phyloP scores from a whole-genome alignment of 1,140 invertebrate genomes.

The Drosophila azteca region DNA sequence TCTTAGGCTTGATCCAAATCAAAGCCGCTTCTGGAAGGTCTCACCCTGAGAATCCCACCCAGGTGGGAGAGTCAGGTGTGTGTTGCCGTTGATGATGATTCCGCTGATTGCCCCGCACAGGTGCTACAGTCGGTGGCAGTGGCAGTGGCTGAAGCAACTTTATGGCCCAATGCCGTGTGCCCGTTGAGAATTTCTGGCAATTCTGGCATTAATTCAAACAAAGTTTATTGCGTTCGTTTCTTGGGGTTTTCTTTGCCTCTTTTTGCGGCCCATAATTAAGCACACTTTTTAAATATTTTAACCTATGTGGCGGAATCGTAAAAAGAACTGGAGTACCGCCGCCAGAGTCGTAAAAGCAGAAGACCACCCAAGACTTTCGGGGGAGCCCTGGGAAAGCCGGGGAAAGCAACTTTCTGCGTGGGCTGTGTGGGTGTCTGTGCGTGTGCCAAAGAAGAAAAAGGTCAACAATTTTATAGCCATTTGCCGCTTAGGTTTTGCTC shows the following conservation, averaged over 20 bases:
- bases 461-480: constrained; percentile 75
- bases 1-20: too few species aligned
- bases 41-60: constrained; percentile 31
- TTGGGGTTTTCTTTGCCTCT: constrained; percentile 12
- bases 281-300: constrained; percentile 77
- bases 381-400: constrained; percentile 11
- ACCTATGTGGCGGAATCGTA: constrained; percentile 64
- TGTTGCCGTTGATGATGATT: constrained; percentile 11
- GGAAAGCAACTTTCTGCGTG: neutral
- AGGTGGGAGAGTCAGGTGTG: neutral
- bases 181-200: constrained; percentile 49
- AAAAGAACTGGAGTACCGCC: constrained; percentile 62
- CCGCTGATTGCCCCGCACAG: constrained; percentile 15
- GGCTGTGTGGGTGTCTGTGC: neutral
- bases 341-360: constrained; percentile 49
- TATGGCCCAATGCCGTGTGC: constrained; percentile 45
- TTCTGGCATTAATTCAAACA: constrained; percentile 42
- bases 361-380: constrained; percentile 44
- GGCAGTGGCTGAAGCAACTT: constrained; percentile 33
- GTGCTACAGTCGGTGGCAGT: neutral
- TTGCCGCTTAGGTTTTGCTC: constrained; percentile 61
- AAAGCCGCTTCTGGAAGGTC: too few species aligned
- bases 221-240: constrained; percentile 36
- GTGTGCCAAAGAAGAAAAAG: constrained; percentile 62
- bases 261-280: constrained; percentile 73